Base-by-base conservation (phyloP, 2,797 vertebrate species). In the Ceryle rudis region DNA sequence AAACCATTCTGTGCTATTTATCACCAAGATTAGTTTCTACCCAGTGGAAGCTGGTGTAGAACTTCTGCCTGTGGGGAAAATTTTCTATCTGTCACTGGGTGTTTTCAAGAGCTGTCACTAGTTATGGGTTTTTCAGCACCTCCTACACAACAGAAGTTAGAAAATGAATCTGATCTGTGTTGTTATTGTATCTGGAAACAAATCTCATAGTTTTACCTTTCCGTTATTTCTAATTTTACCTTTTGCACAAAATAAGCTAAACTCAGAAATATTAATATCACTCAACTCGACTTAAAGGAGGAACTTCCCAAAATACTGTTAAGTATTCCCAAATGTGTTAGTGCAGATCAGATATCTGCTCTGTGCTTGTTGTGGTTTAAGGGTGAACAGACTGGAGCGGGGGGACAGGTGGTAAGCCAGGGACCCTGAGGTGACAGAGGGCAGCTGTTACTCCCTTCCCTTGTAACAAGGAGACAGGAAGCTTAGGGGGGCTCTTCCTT, bases 341-440 rank as follows among this genome's bases (percentile, higher is more conserved):
- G 29, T 31, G 9, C 0, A 25, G 46, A n/a, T 49, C 28, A 65
- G 81, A 6, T 51, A n/a, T 46, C 29, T 0, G 0, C 3, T 75
- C 13, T 9, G 21, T 46, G 46, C 46, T 46, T 22, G 11, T 11
- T 46, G 46, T 22, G 11, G 46, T 22, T 46, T 20, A 21, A 19
- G 44, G 44, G 44, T 46, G 44, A 46, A 46, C 20, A 11, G 44
- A 21, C 20, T 21, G 20, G 9, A 21, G 44, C 10, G 44, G 20
- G 44, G 20, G 44, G 20, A 44, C 44, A 21, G 44, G 44, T 44
- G 44, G 44, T 20, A 44, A 46, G 20, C 44, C 44, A 46, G 21
- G 44, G 44, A 46, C 20, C 44, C 20, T 46, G 44, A 22, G 44
- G 44, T 11, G 5, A 21, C 44, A 10, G 20, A 46, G 44, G 44